A percentile compares a stretch with the other conserved stretches of the same genome.
These are phyloP conservation scores for Tricholauxania praeusta DNA, from an alignment of 2,888 invertebrate species.

Conservation along the genomic window DNA sequence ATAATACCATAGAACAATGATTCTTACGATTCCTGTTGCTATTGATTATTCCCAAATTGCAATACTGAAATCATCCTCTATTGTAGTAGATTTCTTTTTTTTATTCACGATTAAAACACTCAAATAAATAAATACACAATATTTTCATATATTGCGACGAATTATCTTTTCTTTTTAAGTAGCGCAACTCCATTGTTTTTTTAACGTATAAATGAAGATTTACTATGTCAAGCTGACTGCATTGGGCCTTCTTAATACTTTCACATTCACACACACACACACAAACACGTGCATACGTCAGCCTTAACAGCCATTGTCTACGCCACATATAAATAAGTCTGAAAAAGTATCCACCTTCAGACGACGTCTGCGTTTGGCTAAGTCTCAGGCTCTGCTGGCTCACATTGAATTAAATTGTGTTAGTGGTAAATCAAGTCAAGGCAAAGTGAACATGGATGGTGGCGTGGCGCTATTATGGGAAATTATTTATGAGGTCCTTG, in stretches of 20 bases:
- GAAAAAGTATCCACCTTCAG: conserved; percentile 18
- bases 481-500: conserved; percentile 35
- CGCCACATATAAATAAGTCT: conserved; percentile 8
- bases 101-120: too few species aligned
- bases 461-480: conserved; percentile 21
- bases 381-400: conserved; percentile 2
- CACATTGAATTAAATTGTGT: conserved; percentile 29
- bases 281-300: background rate
- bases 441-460: background rate
- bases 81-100: too few species aligned
- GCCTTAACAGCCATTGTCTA: background rate
- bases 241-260: background rate
- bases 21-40: too few species aligned
- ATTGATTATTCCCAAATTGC: too few species aligned
- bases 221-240: conserved; percentile 10
- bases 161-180: background rate
- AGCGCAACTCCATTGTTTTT: conserved; percentile 8
- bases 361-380: conserved; percentile 27
- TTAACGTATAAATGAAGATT: conserved; percentile 17
- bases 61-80: too few species aligned
- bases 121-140: too few species aligned
- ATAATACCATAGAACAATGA: too few species aligned
- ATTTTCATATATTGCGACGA: background rate
- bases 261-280: background rate
- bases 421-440: conserved; percentile 31